These are phyloP conservation scores for Wasmannia auropunctata DNA, from an alignment of 1,140 invertebrate species.

Conservation along the genomic window DNA sequence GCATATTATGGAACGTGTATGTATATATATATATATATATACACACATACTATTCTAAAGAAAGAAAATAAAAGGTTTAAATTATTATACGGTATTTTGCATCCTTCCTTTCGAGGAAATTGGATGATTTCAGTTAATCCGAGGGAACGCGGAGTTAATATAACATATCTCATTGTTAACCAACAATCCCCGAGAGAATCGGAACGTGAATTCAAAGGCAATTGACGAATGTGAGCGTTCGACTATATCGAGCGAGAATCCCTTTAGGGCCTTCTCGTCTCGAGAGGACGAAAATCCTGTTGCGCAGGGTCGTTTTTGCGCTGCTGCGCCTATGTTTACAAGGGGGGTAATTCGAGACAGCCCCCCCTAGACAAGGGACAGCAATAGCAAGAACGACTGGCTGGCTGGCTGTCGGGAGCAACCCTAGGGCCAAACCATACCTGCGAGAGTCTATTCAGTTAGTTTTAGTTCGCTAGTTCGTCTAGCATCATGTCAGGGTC, in stretches of 20 bases:
- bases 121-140: neutral
- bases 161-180: neutral
- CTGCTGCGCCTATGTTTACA: slow-evolving; percentile 78
- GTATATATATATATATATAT: neutral
- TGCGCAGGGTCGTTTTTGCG: neutral
- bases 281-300: neutral
- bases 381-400: slow-evolving; percentile 72
- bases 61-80: neutral
- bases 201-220: neutral
- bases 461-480: slow-evolving; percentile 42
- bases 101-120: neutral
- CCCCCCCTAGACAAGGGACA: slow-evolving; percentile 66
- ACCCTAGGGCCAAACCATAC: slow-evolving; percentile 81
- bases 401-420: slow-evolving; percentile 26
- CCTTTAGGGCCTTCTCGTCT: neutral
- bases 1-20: neutral
- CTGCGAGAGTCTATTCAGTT: slow-evolving; percentile 83
- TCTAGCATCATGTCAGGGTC: slow-evolving; percentile 44
- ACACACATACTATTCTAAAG: neutral
- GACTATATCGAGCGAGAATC: neutral
- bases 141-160: neutral
- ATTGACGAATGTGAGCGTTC: neutral
- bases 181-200: neutral
- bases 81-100: neutral
- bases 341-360: slow-evolving; percentile 80